Conservation (phyloP, 2,113 vertebrate genomes). For the Dicrurus megarhynchus region DNA sequence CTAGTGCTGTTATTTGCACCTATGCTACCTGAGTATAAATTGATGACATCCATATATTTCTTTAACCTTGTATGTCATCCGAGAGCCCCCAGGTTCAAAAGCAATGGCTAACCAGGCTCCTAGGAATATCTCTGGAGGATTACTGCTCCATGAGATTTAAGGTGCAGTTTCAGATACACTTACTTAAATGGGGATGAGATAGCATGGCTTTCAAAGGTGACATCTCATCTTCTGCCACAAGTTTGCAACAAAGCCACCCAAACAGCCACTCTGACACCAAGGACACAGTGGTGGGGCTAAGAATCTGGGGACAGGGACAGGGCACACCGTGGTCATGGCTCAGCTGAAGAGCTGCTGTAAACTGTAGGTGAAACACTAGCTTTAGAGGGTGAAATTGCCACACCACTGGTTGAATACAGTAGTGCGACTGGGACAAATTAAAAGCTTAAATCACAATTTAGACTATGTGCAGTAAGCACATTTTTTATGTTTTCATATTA, state of each 20-base stretch:
- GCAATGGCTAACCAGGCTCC: background rate
- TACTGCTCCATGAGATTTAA: background rate
- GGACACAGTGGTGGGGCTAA: background rate
- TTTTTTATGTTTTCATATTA: background rate
- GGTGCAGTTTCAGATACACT: background rate
- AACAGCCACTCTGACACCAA: background rate
- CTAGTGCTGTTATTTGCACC: background rate
- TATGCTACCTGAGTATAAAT: background rate
- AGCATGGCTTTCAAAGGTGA: background rate
- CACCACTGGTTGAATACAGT: background rate
- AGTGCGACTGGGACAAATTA: background rate
- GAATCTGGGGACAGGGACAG: background rate
- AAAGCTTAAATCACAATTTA: background rate
- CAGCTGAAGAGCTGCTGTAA: background rate
- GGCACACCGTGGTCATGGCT: rapidly evolving
- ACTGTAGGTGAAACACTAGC: background rate
- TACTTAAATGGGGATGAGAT: background rate
- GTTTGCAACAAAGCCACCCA: background rate
- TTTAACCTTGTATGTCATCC: background rate
- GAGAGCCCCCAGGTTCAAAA: background rate
- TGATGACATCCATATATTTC: background rate
- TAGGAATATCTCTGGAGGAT: background rate
- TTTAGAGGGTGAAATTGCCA: background rate
- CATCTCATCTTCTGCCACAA: background rate
- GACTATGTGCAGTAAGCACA: background rate